Base-by-base conservation (phyloP, 2,113 vertebrate species). In the Syngnathus typhle region DNA sequence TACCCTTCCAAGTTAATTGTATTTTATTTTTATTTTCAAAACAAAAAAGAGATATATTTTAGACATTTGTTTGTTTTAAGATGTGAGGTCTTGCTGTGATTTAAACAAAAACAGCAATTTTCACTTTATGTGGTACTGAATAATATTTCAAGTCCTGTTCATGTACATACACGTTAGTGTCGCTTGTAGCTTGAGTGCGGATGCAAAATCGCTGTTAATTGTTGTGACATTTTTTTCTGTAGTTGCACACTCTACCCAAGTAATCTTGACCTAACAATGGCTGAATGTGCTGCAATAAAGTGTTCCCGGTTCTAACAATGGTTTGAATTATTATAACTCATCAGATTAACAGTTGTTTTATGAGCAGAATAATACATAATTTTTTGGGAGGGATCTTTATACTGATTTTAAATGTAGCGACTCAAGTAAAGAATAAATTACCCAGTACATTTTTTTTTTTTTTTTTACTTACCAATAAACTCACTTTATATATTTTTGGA, bases 241-340 rank as follows among this genome's bases (percentile, higher is more conserved):
- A 77, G 59, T 68, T 78, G 76, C 65, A 70, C 67, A 61, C 65
- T 74, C 58, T 71, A 74, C 23, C 44, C 47, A 41, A 71, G 52
- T 78, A 59, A 79, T 67, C 62, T 49, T 74, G 68, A 75, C 76
- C 74, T 83, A 87, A 84, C 82, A 76, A 49, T 73, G 71, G 68
- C 70, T 78, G 78, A 68, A 78, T 84, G 70, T 85, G 73, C 74
- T 68, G 72, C 79, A 89, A 89, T 89, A 88, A 89, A 88, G 74
- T 82, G 68, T 55, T 84, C 58, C 73, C 64, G 32, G 49, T 80
- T 72, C 74, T 27, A 43, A 70, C 10, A 4, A 27, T 16, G 27
- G 56, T 79, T 82, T 1, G 3, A 37, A 16, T 55, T 39, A 12
- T 61, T 64, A 49, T 62, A 43, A 44, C 5, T 7, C 19, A 21